Evolutionary conservation across 2,113 vertebrate species (phyloP), one percentile per base, ranked within the genome.

Genomic region (Monopterus albus): DNA sequence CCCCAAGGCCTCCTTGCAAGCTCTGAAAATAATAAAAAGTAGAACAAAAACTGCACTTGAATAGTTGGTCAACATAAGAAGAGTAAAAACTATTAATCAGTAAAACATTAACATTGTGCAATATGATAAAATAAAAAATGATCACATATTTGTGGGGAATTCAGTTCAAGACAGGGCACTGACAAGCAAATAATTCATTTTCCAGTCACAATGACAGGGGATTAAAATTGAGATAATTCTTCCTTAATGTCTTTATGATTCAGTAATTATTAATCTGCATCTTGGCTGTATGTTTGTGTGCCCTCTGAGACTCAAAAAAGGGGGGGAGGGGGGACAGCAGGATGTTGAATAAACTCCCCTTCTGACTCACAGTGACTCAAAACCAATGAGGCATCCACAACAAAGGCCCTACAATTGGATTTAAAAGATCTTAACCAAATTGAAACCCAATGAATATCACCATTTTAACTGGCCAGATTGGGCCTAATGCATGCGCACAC

Each of bases 381-480:
- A 42, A 57, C 59, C 64, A 57, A 29, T 12, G 63, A 70, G 67
- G 60, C 73, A 1, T 68, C 58, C 31, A 10, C 63, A 69, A 89
- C 82, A 90, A 89, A 82, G 39, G 66, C 43, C 58, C 55, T 73
- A 82, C 78, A 89, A 89, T 88, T 89, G 82, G 81, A 85, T 89
- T 87, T 79, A 36, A 84, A 74, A 84, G 71, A 87, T 85, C 79
- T 84, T 85, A 91, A 85, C 81, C 84, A 89, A 85, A 90, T 89
- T 72, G 74, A 87, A 90, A 81, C 42, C 78, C 62, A 75, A 80
- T 90, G 89, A 92, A 86, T 88, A 75, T 83, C 38, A n/a, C 23
- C 45, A 38, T 83, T 84, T 86, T 79, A 88, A 85, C 82, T 74
- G 55, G 65, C 75, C 91, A 91, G 89, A 92, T 89, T 90, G 89